Percentiles rank a stretch among this genome's conserved stretches.
Evolutionary conservation across 2,888 invertebrate genomes (phyloP).

Genomic region (Scotopteryx bipunctaria): DNA sequence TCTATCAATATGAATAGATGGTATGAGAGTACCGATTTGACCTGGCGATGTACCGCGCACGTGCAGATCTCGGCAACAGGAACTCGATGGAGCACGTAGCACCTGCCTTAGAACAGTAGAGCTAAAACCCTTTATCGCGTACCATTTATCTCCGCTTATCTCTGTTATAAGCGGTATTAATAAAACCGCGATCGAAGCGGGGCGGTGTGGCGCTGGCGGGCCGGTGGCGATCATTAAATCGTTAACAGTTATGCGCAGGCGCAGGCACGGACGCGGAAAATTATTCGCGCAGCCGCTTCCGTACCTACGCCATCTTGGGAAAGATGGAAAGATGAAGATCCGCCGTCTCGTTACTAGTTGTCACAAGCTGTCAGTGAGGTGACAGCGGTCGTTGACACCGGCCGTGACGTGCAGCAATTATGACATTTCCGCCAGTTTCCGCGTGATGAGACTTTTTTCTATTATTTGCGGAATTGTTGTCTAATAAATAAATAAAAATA

Average conservation of each 20-base stretch:
- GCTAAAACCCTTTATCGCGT: constrained; percentile 22
- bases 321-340: constrained; percentile 30
- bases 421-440: constrained; percentile 29
- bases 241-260: constrained; percentile 68
- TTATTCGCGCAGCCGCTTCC: constrained; percentile 70
- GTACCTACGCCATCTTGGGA: constrained; percentile 43
- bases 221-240: constrained; percentile 60
- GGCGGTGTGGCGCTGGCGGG: constrained; percentile 25
- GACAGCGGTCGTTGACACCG: constrained; percentile 28
- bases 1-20: constrained; percentile 2
- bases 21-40: constrained; percentile 9
- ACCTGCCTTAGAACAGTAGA: constrained; percentile 10
- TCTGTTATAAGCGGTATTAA: constrained; percentile 26
- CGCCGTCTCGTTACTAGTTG: constrained; percentile 24
- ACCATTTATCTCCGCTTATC: constrained; percentile 25
- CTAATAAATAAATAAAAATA: no score
- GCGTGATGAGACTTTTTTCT: constrained; percentile 29
- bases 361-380: constrained; percentile 18
- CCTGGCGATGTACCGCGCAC: constrained; percentile 12
- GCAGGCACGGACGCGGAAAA: constrained; percentile 76
- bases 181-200: constrained; percentile 26
- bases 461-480: constrained; percentile 27
- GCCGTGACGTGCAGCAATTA: constrained; percentile 28
- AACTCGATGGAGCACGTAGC: constrained; percentile 16
- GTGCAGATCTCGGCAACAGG: constrained; percentile 12